Base-by-base conservation (phyloP, 2,888 invertebrate genomes). In the Rhopalosiphum nymphaeae region DNA sequence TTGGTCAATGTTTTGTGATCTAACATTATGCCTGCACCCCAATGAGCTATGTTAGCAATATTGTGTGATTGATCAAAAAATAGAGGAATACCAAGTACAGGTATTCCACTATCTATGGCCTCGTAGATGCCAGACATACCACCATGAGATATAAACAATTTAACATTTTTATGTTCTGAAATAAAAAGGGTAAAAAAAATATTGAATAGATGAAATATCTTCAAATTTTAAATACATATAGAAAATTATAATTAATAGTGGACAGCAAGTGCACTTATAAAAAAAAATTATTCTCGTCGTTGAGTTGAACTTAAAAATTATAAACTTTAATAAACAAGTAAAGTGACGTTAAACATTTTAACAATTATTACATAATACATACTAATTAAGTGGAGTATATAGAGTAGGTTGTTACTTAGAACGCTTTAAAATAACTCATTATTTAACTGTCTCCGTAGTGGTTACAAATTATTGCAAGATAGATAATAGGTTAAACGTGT, bases 121-220 rank as follows among this genome's bases (percentile, higher is more conserved):
- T 94, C 93, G 36, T 90, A 94, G 49, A 94, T 90, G 1, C 93
- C 93, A 21, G 93, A 89, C 42, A 94, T 94, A 46, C 93, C 93
- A 42, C 93, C 90, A 21, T 94, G 93, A 46, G 93, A 94, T 61
- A 94, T 94, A 61, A 94, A 94, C 25, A 94, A 49, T 25, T 94
- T 90, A 1, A 94, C 90, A n/a, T 94, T 94, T 42, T 85, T 61
- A n/a, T 94, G 85, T 44, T 84, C 93, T 94, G 42, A 26, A 92
- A 92, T 84, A 3, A 86, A 86, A 36, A 9, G 46, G 46, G 21
- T 67, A 26, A 78, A 7, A 36, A 56, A 25, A 36, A n/a, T 53
- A n/a, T 49, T 49, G n/a, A 1, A 88, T 36, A 4, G 36, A 53
- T 25, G 11, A 53, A 25, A 88, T 88, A 56, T 88, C 5, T 46